phyloP scores from a whole-genome alignment of 1,140 invertebrate genomes.

The Copidosoma floridanum region DNA sequence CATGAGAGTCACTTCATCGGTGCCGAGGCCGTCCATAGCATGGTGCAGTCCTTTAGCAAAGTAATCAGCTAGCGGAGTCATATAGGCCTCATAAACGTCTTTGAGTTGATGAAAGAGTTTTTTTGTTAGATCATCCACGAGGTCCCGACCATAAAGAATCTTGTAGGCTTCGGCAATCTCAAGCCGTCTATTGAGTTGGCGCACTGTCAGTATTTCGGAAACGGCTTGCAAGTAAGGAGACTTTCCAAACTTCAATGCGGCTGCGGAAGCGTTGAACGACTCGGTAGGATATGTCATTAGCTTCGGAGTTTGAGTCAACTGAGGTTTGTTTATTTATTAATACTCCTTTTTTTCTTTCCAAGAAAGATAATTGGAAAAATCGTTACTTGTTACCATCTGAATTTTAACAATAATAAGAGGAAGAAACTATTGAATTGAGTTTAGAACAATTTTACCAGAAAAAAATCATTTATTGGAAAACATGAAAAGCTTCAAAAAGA shows the following conservation, averaged over 20 bases:
- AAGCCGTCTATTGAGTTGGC: constrained; percentile 84
- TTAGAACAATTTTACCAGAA: too few relatives aligned
- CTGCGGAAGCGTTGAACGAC: constrained; percentile 87
- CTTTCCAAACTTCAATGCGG: constrained; percentile 87
- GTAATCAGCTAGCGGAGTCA: constrained; percentile 87
- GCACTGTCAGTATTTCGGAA: constrained; percentile 83
- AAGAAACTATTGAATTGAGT: too few relatives aligned
- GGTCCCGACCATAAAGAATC: constrained; percentile 90
- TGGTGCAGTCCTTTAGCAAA: constrained; percentile 88
- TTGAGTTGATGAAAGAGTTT: constrained; percentile 87
- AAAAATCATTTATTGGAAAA: too few relatives aligned
- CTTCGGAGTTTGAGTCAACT: too few relatives aligned
- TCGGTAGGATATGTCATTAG: constrained; percentile 82
- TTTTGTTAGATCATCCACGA: constrained; percentile 82
- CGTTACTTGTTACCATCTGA: too few relatives aligned
- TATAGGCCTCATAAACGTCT: constrained; percentile 79
- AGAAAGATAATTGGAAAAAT: too few relatives aligned
- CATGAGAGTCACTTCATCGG: constrained; percentile 86
- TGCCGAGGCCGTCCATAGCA: constrained; percentile 80
- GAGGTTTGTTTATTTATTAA: too few relatives aligned
- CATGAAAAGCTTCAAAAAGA: too few relatives aligned
- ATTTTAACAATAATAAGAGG: too few relatives aligned
- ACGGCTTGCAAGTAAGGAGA: constrained; percentile 87
- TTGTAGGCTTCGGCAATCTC: constrained; percentile 91
- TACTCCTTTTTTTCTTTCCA: constrained; percentile 15